Evolutionary conservation across 64 coral and sea anemone species (phyloP), one percentile per base, ranked within the genome.

Genomic region (Catalaphyllia jardinei): DNA sequence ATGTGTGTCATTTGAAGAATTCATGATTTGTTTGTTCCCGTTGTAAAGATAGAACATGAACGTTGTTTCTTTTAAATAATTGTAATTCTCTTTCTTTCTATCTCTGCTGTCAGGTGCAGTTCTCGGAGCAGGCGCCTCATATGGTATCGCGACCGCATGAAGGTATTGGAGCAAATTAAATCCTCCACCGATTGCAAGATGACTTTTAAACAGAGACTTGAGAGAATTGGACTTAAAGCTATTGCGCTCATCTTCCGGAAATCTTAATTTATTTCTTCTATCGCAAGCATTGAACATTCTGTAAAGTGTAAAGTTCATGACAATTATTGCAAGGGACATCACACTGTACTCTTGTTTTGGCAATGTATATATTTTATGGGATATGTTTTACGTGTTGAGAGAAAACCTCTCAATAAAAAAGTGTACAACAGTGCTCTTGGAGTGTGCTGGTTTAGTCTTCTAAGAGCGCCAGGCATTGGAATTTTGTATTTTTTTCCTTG

Each of bases 21-120:
- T 85, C 81, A 69, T 71, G n/a, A 64, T 28, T 69, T 85, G 81
- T 85, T 85, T 85, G 78, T 85, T 85, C 62, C 63, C 35, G 62
- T 85, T 85, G 16, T 71, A 24, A 28, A 24, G 61, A 29, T 57
- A 59, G 13, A 52, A 42, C 33, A 10, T 10, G 38, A 22, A 65
- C 30, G 1, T 67, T 46, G 22, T 85, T 85, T 24, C 62, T 65
- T 39, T 60, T 57, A 25, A 67, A 30, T 90, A 73, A 72, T 74
- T 4, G 50, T 55, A 65, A 62, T 49, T 52, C 76, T 77, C 54
- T 75, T 19, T 92, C 88, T 61, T 71, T 77, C 39, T 86, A 49
- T 87, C 89, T 80, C 51, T 89, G 38, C 80, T 52, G 60, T 29
- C 74, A 97, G 95, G 95, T 97, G 87, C 95, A 97, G 86, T 97